Percentiles rank a stretch among this genome's conserved stretches.
Conservation (phyloP, 2,888 invertebrate species). For the Sturmia bella region DNA sequence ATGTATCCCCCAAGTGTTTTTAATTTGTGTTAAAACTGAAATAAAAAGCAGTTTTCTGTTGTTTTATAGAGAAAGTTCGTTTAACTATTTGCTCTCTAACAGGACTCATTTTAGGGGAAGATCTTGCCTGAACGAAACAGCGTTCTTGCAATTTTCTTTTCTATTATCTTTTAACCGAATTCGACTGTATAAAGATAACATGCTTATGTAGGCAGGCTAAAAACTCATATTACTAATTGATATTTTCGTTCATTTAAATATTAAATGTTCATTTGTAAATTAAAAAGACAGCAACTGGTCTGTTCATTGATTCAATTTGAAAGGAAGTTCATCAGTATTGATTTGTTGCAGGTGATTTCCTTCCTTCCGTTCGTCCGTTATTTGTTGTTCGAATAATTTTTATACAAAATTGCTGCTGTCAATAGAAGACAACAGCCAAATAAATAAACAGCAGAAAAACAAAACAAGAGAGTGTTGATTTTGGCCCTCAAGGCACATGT, state of each 20-base stretch:
- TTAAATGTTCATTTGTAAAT: constrained; percentile 4
- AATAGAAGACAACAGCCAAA: constrained; percentile 31
- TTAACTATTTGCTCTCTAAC: too few species aligned
- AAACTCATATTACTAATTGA: neutral
- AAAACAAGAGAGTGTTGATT: constrained; percentile 60
- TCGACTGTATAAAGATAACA: too few species aligned
- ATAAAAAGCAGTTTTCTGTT: too few species aligned
- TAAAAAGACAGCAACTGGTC: constrained; percentile 37
- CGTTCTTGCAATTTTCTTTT: too few species aligned
- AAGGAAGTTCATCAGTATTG: constrained; percentile 68
- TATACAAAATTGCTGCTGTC: constrained; percentile 52
- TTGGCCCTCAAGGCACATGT: constrained; percentile 65
- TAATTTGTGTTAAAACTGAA: too few species aligned
- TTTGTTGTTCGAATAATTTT: constrained; percentile 45
- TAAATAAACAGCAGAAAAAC: constrained; percentile 35
- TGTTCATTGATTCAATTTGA: constrained; percentile 21
- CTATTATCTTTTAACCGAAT: too few species aligned
- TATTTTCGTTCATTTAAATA: constrained; percentile 32
- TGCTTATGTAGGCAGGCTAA: neutral
- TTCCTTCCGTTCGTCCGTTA: constrained; percentile 49
- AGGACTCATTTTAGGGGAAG: too few species aligned
- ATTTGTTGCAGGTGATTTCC: constrained; percentile 68
- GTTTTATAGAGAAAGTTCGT: too few species aligned
- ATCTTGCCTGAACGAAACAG: too few species aligned
- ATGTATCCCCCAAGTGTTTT: too few species aligned